phyloP scores from a whole-genome alignment of 2,888 invertebrate species.

The Drosophila borborema region DNA sequence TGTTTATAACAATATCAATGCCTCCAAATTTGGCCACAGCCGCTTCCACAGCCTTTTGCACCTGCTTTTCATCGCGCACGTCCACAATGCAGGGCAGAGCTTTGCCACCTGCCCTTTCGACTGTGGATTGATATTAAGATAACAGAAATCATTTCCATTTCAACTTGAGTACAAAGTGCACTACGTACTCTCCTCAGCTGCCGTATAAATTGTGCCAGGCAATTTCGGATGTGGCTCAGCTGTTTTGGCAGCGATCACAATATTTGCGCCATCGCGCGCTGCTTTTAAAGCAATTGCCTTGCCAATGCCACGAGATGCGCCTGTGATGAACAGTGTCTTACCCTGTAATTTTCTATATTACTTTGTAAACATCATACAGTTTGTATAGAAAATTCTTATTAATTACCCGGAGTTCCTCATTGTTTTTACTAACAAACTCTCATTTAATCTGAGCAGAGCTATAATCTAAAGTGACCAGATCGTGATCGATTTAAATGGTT shows the following conservation, averaged over 20 bases:
- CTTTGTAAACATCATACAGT: not conserved
- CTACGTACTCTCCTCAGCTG: conserved; percentile 91
- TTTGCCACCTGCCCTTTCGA: conserved; percentile 92
- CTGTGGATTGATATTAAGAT: conserved; percentile 84
- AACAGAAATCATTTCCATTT: not conserved
- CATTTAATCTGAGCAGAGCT: not conserved
- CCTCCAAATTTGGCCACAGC: conserved; percentile 94
- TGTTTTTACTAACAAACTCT: not conserved
- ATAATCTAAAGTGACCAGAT: conserved; percentile 6
- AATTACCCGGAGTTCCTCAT: conserved; percentile 44
- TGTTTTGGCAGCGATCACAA: conserved; percentile 95
- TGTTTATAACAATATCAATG: conserved; percentile 97
- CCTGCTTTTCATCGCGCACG: conserved; percentile 91
- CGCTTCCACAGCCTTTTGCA: conserved; percentile 88
- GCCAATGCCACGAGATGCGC: conserved; percentile 98
- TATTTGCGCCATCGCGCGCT: conserved; percentile 93
- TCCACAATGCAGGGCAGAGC: conserved; percentile 93
- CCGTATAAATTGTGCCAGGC: conserved; percentile 92
- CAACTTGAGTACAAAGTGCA: conserved; percentile 25
- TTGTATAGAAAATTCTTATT: accelerated
- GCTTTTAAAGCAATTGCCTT: conserved; percentile 96
- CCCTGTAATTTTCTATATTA: conserved; percentile 88
- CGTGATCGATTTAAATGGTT: not conserved
- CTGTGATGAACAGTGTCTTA: conserved; percentile 96
- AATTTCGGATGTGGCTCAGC: conserved; percentile 89